Evolutionary conservation across 2,113 vertebrate genomes (phyloP).

Genomic region (Misgurnus anguillicaudatus): DNA sequence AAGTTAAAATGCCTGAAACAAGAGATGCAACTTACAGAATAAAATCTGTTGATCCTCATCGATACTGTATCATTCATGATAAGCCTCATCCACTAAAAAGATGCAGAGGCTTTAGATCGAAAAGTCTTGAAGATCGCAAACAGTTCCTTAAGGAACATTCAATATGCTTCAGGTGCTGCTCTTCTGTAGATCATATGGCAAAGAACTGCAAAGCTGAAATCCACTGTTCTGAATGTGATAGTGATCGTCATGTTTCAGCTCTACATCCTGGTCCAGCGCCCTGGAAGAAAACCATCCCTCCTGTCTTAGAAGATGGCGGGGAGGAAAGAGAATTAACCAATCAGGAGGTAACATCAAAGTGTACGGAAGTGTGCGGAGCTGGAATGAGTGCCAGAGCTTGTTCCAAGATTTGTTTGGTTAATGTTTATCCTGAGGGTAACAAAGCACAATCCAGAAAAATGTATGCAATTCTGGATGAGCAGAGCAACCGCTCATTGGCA

Average conservation of each 20-base stretch:
- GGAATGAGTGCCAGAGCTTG: not conserved
- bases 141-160: not conserved
- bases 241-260: not conserved
- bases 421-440: not conserved
- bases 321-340: not conserved
- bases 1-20: not conserved
- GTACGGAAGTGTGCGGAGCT: not conserved
- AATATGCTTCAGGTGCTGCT: not conserved
- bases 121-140: not conserved
- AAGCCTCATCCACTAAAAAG: not conserved
- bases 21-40: not conserved
- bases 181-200: not conserved
- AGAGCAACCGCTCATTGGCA: not conserved
- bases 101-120: not conserved
- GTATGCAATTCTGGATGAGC: not conserved
- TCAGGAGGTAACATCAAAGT: not conserved
- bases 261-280: conserved; percentile 27
- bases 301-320: not conserved
- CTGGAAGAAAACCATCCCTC: not conserved
- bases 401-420: conserved; percentile 6
- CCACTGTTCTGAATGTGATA: conserved; percentile 4
- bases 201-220: not conserved
- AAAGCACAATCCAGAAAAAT: not conserved
- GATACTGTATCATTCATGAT: not conserved
- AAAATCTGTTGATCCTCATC: not conserved